Base-by-base conservation (phyloP, 2,797 vertebrate species). In the Falco novaeseelandiae region DNA sequence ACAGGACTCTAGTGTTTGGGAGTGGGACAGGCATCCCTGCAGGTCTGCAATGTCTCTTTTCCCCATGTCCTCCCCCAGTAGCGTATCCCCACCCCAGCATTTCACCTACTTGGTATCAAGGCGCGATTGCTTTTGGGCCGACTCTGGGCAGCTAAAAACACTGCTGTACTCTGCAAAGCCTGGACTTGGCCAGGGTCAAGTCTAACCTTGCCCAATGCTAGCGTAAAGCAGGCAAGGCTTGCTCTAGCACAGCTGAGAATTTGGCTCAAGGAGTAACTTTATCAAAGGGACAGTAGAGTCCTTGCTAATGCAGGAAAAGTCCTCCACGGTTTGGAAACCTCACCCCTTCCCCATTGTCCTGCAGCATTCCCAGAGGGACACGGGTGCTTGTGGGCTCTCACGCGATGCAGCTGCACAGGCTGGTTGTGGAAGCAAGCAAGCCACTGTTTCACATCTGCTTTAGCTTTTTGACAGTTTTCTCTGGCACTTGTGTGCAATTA, bases 401-500 rank as follows among this genome's bases (percentile, higher is more conserved):
- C 30, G 69, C 40, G 46, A 10, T 32, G 29, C 0, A 0, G 48
- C 34, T 82, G 51, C 36, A 63, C 30, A 52, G 62, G 14, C 26
- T 73, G 71, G 27, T 87, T 96, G 95, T 83, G 83, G 61, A 95
- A 96, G 92, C 81, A 94, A 93, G 83, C 71, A 80, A 93, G 69
- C 79, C 52, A n/a, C 94, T 94, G 38, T 84, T 97, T 96, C 82
- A 78, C 94, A 94, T 97, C 97, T 90, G 88, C 61, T 90, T 93
- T 55, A 83, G 81, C 27, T 92, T 92, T 96, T 26, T 92, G 81
- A 63, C 63, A 59, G 88, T 79, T 92, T 95, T 83, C 59, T 63
- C 81, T 84, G 71, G 86, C 36, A 14, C 74, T 80, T n/a, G 44
- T 32, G 69, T 34, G 34, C 55, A 85, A 80, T 96, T 96, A 87